These are phyloP conservation scores for Astyanax mexicanus DNA, from an alignment of 2,797 vertebrate species.

Conservation along the genomic window DNA sequence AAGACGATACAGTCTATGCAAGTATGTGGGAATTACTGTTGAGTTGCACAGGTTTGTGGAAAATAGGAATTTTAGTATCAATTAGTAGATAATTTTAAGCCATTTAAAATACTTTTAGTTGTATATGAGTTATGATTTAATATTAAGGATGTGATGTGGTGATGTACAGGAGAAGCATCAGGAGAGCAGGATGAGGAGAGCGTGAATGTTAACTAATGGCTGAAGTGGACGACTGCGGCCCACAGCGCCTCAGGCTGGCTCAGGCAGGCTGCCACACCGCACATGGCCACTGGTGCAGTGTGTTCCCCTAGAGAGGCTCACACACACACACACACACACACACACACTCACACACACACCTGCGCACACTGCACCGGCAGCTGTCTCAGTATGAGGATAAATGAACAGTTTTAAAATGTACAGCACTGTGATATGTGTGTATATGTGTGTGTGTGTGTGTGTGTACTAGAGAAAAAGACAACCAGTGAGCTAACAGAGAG, in stretches of 20 bases:
- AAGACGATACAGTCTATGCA: too few species aligned
- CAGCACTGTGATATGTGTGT: constrained; percentile 15
- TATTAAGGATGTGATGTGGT: background rate
- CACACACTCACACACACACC: background rate
- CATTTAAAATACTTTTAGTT: background rate
- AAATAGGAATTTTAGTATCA: too few species aligned
- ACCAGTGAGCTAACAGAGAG: background rate
- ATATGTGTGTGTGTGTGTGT: constrained; percentile 17
- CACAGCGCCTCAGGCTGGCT: constrained; percentile 31
- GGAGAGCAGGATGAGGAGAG: constrained; percentile 25
- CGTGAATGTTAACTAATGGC: constrained; percentile 28
- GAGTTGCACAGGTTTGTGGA: too few species aligned
- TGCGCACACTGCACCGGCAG: constrained; percentile 22
- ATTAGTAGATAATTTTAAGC: too few species aligned
- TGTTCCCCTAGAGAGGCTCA: constrained; percentile 32
- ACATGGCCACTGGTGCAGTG: constrained; percentile 39
- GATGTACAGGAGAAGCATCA: background rate
- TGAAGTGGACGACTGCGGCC: constrained; percentile 23
- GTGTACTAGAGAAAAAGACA: background rate
- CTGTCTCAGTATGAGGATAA: constrained; percentile 23
- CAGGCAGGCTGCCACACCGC: constrained; percentile 31
- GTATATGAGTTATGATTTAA: background rate
- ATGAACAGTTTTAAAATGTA: constrained; percentile 27
- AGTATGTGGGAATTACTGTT: too few species aligned
- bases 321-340: constrained; percentile 26